Evolutionary conservation across 2,888 invertebrate genomes (phyloP), one percentile per base, ranked within the genome.

Genomic region (Thecophora atra): DNA sequence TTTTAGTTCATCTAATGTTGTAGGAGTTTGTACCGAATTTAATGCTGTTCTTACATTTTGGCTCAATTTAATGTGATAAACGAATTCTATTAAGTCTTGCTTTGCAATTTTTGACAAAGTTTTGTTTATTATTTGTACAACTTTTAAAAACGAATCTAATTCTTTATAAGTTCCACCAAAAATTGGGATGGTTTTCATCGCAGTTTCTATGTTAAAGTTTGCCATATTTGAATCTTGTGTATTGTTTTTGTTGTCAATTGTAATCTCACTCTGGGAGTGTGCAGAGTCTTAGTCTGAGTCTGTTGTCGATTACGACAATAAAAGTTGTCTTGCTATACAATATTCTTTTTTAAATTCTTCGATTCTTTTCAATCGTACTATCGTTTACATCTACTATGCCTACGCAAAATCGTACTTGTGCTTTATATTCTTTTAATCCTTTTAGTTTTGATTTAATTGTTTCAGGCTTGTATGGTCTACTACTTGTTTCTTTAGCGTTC

Each of bases 21-120:
- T 24, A 26, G 58, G 58, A 8, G 26, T 58, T 58, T 58, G 58
- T 58, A 28, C 11, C 1, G 58, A 58, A 28, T 58, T 58, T 2
- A 58, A 15, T 58, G 58, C 58, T 6, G 58, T 58, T 58, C 24
- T 58, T 58, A 58, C 58, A 58, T 58, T 58, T 28, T 24, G 24
- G 28, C 15, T 58, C 7, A 58, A 24, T 24, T 58, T 58, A 28
- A 58, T 58, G 24, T 58, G 58, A 15, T 58, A 58, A 47, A 17
- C 28, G 58, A 58, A 58, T 24, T 58, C 58, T 28, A 58, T 28
- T 58, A 58, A 58, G 15, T 58, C 58, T 58, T 58, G 58, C 28
- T 58, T 24, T 24, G 24, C 24, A 24, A 2, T 58, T 58, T 26
- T 17, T 58, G 58, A 15, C 15, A 58, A 28, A 24, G 58, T 58